Base-by-base conservation (phyloP, 1,140 invertebrate genomes). In the Scaptodrosophila lebanonensis region DNA sequence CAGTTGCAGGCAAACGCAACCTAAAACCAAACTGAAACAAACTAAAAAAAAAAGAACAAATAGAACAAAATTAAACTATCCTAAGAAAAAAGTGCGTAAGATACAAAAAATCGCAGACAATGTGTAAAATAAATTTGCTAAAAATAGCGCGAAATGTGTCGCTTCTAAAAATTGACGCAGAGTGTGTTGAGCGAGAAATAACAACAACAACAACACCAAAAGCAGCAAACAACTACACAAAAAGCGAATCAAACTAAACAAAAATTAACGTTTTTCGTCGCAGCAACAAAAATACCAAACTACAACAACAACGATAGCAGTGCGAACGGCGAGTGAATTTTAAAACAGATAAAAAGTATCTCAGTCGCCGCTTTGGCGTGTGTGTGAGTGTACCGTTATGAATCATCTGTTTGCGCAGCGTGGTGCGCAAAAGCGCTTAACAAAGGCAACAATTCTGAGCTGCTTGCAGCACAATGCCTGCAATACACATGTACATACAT, bases 371-470 rank as follows among this genome's bases (percentile, higher is more conserved):
- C 22, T n/a, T n/a, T n/a, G n/a, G 39, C 59, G 39, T 15, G 48
- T 29, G 36, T 36, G 33, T 42, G 43, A 25, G 62, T 56, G 66
- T 71, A 76, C 72, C 62, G 71, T 76, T 76, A 70, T 76, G 71
- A 76, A 47, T 76, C 71, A 76, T 63, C 71, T 66, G 71, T 59
- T 76, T 76, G 71, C 71, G 71, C 71, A 76, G 71, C 52, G 52
- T 61, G 72, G 68, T 72, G 68, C 68, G 68, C 68, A 72, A 58
- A 70, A 25, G 8, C 22, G 22, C 22, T 25, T 4, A 25, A 25
- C 22, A 25, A 25, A 62, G 53, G 36, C 64, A 64, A 65, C 49
- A 65, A 39, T 65, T 65, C 62, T 65, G 61, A 65, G 65, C 51
- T 51, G 13, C 17, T 63, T 25, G 16, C 43, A 45, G 49, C 57